These are phyloP conservation scores for Thripadectes ignobilis DNA, from an alignment of 2,797 vertebrate species.

Conservation along the genomic window DNA sequence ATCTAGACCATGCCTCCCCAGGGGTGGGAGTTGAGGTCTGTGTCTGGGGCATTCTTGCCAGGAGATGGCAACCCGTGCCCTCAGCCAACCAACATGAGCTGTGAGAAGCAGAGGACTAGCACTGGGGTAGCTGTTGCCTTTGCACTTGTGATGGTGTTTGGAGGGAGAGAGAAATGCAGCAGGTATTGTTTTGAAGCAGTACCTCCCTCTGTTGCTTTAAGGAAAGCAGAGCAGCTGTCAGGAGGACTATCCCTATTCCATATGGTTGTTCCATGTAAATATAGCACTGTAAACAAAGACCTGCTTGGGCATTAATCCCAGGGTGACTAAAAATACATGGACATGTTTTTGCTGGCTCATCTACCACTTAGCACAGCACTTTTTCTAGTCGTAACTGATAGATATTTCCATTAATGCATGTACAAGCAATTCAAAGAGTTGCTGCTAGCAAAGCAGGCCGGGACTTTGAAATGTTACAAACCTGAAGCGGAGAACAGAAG, in stretches of 20 bases:
- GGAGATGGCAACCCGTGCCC: accelerated
- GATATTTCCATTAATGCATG: neutral
- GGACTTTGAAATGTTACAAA: neutral
- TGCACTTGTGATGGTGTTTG: neutral
- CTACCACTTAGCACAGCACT: neutral
- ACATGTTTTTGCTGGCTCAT: neutral
- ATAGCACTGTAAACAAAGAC: conserved; percentile 5
- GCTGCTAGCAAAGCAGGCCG: neutral
- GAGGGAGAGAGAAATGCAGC: neutral
- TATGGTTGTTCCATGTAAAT: neutral
- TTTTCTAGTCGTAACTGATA: neutral
- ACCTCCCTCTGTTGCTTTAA: neutral
- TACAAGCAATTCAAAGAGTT: neutral
- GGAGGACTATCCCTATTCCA: neutral
- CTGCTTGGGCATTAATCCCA: conserved; percentile 5
- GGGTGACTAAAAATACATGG: neutral
- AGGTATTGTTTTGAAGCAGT: neutral
- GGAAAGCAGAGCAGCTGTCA: conserved; percentile 1
- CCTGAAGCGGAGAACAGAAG: neutral
- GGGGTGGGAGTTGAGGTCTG: neutral
- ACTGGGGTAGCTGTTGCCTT: neutral
- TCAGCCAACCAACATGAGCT: accelerated
- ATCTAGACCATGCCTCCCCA: accelerated
- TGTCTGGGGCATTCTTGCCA: neutral
- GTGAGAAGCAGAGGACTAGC: neutral